These are phyloP conservation scores for Dicyrtomina minuta DNA, from an alignment of 2,888 invertebrate species.

Conservation along the genomic window DNA sequence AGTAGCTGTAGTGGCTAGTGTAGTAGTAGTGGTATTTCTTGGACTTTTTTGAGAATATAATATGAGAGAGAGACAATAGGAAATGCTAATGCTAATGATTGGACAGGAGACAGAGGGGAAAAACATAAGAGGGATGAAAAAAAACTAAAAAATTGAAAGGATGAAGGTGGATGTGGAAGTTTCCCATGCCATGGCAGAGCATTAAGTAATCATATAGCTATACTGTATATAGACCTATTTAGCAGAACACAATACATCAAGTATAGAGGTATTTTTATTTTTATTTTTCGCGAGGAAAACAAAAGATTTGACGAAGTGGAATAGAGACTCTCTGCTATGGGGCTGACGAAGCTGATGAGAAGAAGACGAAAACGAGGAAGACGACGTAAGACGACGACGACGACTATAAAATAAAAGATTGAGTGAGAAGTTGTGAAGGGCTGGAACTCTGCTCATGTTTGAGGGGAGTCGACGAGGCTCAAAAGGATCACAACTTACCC, in stretches of 20 bases:
- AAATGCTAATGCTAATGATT: constrained; percentile 46
- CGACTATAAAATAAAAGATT: constrained; percentile 25
- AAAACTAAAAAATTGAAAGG: too few relatives aligned
- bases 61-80: constrained; percentile 34
- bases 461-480: background rate
- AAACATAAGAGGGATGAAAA: constrained; percentile 24
- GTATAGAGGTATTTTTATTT: constrained; percentile 18
- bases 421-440: constrained; percentile 11
- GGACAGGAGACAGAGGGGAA: constrained; percentile 19
- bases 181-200: constrained; percentile 36
- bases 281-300: constrained; percentile 42
- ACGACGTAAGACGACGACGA: constrained; percentile 4
- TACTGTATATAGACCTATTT: too few relatives aligned
- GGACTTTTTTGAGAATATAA: too few relatives aligned
- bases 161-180: too few relatives aligned
- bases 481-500: constrained; percentile 35
- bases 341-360: background rate
- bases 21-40: too few relatives aligned
- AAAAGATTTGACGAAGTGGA: constrained; percentile 39
- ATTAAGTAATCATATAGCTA: too few relatives aligned
- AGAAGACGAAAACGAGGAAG: too few relatives aligned
- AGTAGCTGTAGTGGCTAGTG: too few relatives aligned
- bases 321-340: constrained; percentile 15
- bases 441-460: constrained; percentile 4
- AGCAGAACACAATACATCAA: too few relatives aligned